Base-by-base conservation (phyloP, 2,888 invertebrate genomes). In the Philonicus albiceps region DNA sequence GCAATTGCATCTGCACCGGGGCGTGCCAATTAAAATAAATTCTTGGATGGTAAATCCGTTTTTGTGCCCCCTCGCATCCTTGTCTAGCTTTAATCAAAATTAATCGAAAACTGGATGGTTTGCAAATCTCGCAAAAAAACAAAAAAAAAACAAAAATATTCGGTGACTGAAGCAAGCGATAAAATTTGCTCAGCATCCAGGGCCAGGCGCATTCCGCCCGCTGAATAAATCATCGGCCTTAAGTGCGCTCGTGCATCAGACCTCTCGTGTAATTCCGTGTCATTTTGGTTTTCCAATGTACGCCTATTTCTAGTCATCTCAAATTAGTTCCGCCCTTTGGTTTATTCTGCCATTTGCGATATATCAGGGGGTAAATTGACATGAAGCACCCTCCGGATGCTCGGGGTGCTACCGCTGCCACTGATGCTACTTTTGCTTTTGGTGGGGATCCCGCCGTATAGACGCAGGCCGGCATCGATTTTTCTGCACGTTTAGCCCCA, bases 261-360 rank as follows among this genome's bases (percentile, higher is more conserved):
- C 43, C 84, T 84, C 73, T 34, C 83, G 76, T 87, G 86, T 87
- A 83, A 86, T 85, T 87, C 87, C 85, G 86, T 87, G 87, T 87
- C 88, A 86, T 87, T 88, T 88, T 87, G 87, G 87, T 87, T 88
- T 88, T 84, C 88, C 87, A 80, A 86, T 87, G 80, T 87, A 87
- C 87, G 87, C 87, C 86, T 86, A 86, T 86, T 87, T 78, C 86
- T 83, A 87, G 87, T 87, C 89, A 86, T 89, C 87, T 90, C 90
- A 91, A 91, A 91, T 91, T 91, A 91, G 91, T 91, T 91, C 91
- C 91, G 91, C 91, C 91, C 91, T 91, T 91, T 90, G 91, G 91
- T 91, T 91, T 91, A 91, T 91, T 91, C 91, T 91, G 90, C 90
- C 90, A 91, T 91, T 91, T 90, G 89, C 90, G 90, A 89, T 88